Base-by-base conservation (phyloP, 2,113 vertebrate species). In the Leptodactylus fuscus region DNA sequence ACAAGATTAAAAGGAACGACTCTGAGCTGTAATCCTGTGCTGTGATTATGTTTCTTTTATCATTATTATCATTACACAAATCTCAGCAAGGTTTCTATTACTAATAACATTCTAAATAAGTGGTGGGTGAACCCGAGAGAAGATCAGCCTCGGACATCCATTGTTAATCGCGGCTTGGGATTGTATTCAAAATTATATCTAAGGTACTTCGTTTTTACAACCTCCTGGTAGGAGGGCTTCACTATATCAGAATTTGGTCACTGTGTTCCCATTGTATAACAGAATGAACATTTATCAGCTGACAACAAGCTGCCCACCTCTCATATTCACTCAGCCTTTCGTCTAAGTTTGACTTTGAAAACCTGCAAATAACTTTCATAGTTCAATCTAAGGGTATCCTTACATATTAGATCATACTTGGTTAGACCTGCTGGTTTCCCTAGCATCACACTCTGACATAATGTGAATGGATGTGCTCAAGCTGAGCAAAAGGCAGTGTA, bases 61-160 rank as follows among this genome's bases (percentile, higher is more conserved):
- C 51, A 83, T 82, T 82, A 82, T 81, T 65, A 81, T 81, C 58
- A 67, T 81, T 81, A 67, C 22, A 62, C 38, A 62, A 83, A 75
- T 74, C 81, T 48, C 53, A 60, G 81, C 67, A 70, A 38, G 46
- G 44, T 73, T 75, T 75, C n/a, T 60, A 76, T 83, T 83, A 55
- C 82, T 75, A 46, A 75, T 58, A 71, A 34, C 22, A 73, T 82
- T 82, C 38, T 62, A 62, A 32, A 83, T 58, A 82, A 71, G 49
- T 75, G 49, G 38, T 75, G 60, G 70, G 69, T 62, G 69, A 83
- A 29, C 16, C 34, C 16, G 15, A 41, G 53, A 79, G 22, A 41
- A 79, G 34, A 60, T 36, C 34, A 60, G 34, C 7, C 53, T 41
- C 20, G 34, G 77, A 41, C 12, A 69, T 79, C 55, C 36, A 44